Conservation (phyloP, 2,888 invertebrate genomes). For the Hydriomena furcata region DNA sequence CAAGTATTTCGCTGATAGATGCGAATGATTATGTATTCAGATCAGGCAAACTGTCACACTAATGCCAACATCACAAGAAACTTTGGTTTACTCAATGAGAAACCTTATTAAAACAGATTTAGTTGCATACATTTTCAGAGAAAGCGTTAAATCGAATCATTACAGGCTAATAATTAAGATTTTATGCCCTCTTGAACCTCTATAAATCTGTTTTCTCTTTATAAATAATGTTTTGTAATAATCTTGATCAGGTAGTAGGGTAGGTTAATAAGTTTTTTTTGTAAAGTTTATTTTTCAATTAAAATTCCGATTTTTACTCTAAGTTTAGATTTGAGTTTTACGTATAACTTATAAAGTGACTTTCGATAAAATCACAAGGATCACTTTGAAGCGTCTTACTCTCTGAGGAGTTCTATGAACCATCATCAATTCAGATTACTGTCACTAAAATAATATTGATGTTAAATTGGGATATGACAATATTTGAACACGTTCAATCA, state of each 20-base stretch:
- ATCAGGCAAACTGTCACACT: constrained; percentile 50
- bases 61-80: constrained; percentile 42
- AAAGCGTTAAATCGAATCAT: constrained; percentile 58
- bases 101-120: constrained; percentile 26
- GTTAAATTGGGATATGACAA: too few relatives aligned
- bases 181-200: constrained; percentile 60
- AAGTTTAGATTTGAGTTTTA: too few relatives aligned
- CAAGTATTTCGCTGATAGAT: constrained; percentile 26
- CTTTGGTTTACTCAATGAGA: constrained; percentile 24
- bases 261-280: too few relatives aligned
- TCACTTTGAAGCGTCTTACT: too few relatives aligned
- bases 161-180: constrained; percentile 54
- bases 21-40: constrained; percentile 69
- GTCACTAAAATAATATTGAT: too few relatives aligned
- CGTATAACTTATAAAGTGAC: too few relatives aligned
- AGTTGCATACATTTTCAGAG: constrained; percentile 46
- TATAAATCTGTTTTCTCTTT: constrained; percentile 61
- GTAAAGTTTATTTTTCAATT: too few relatives aligned
- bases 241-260: constrained; percentile 4
- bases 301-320: too few relatives aligned
- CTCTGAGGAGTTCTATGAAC: too few relatives aligned
- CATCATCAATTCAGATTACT: too few relatives aligned
- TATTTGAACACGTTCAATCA: too few relatives aligned
- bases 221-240: constrained; percentile 39
- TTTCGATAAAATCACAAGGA: too few relatives aligned